Evolutionary conservation across 2,113 vertebrate genomes (phyloP).

Genomic region (Rissa tridactyla): DNA sequence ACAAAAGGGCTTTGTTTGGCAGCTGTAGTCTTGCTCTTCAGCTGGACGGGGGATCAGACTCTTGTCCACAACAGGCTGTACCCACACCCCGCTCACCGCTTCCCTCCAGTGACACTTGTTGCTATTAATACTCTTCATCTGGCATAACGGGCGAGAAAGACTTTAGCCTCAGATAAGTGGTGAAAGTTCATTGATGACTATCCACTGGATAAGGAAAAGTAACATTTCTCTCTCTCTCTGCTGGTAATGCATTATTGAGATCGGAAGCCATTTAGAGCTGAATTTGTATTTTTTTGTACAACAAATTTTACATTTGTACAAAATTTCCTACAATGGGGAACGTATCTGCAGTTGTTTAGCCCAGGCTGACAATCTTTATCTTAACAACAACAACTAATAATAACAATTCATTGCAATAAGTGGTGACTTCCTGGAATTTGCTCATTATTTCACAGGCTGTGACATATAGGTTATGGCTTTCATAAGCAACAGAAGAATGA

Average conservation of each 20-base stretch:
- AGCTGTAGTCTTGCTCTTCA: neutral
- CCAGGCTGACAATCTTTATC: neutral
- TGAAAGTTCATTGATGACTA: neutral
- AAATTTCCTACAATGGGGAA: neutral
- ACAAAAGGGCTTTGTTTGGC: conserved; percentile 20
- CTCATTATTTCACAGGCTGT: neutral
- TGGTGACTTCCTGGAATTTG: neutral
- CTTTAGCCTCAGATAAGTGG: neutral
- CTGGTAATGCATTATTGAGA: neutral
- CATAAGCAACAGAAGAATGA: neutral
- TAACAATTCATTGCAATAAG: neutral
- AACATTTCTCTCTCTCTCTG: neutral
- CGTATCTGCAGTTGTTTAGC: neutral
- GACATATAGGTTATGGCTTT: neutral
- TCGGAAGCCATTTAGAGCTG: neutral
- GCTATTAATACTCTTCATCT: conserved; percentile 40
- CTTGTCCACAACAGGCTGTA: conserved; percentile 22
- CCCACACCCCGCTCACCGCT: neutral
- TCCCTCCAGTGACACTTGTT: conserved; percentile 17
- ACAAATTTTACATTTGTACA: neutral
- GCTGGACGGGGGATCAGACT: neutral
- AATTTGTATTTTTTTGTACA: neutral
- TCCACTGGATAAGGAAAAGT: neutral
- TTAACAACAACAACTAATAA: neutral
- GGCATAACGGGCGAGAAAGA: neutral